A percentile compares a stretch with the other conserved stretches of the same genome.
These are phyloP conservation scores for Melospiza melodia DNA, from an alignment of 2,113 vertebrate genomes.

Conservation along the genomic window DNA sequence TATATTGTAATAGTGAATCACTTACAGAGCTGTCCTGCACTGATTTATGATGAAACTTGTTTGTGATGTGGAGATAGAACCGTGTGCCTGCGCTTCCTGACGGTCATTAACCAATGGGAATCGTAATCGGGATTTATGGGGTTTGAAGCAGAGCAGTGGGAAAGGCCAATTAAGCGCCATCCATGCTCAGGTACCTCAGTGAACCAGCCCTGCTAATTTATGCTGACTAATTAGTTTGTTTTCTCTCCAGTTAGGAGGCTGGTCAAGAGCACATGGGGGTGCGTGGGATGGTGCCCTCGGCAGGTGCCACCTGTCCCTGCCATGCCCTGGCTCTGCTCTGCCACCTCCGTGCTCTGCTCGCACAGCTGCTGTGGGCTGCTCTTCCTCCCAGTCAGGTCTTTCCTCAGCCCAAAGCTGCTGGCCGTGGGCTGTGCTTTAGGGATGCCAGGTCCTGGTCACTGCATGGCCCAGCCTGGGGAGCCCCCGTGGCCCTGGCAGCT, in stretches of 20 bases:
- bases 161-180: not conserved
- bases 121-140: constrained; percentile 7
- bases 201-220: not conserved
- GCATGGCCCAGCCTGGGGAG: fast-evolving
- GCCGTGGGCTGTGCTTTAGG: fast-evolving
- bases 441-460: fast-evolving
- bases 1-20: constrained; percentile 13
- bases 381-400: not conserved
- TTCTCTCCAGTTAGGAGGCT: not conserved
- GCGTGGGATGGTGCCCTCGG: fast-evolving
- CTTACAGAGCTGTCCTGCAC: constrained; percentile 33
- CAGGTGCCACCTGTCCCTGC: fast-evolving
- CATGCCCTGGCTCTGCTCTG: fast-evolving
- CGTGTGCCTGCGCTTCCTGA: constrained; percentile 15
- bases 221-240: not conserved
- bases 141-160: not conserved
- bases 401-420: fast-evolving
- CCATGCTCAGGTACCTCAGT: not conserved
- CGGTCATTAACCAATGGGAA: not conserved
- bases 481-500: fast-evolving
- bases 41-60: constrained; percentile 62
- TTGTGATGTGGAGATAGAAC: constrained; percentile 29
- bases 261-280: fast-evolving
- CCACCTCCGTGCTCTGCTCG: not conserved
- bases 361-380: not conserved